A percentile compares a stretch with the other conserved stretches of the same genome.
phyloP scores from a whole-genome alignment of 2,113 vertebrate genomes.

The Romanogobio albipinnatus region DNA sequence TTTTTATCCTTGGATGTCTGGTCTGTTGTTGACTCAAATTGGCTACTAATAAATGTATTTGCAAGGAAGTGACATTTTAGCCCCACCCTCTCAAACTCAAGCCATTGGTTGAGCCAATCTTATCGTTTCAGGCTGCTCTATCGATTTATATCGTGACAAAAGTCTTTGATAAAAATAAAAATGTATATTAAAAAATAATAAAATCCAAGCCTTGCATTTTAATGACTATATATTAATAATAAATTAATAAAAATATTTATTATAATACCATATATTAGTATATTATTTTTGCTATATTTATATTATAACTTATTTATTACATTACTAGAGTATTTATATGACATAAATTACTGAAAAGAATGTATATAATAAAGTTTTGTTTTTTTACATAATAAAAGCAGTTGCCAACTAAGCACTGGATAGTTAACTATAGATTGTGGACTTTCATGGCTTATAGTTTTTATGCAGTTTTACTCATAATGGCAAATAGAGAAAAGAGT shows the following conservation, averaged over 20 bases:
- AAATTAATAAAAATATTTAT: background rate
- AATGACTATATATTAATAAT: background rate
- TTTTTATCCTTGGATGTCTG: background rate
- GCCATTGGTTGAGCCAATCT: background rate
- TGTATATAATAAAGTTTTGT: no score
- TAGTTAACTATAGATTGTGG: background rate
- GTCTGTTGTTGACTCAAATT: background rate
- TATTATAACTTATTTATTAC: background rate
- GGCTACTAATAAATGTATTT: background rate
- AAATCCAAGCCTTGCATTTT: background rate
- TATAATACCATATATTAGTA: no score
- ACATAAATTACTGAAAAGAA: no score
- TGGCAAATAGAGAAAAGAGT: background rate
- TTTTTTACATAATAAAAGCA: background rate
- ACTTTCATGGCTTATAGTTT: no score
- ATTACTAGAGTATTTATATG: background rate
- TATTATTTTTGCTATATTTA: no score
- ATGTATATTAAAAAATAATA: background rate
- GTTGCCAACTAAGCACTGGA: background rate
- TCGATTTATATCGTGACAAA: background rate
- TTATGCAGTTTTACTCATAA: background rate
- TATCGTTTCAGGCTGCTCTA: background rate
- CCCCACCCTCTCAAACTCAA: background rate
- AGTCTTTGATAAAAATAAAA: background rate
- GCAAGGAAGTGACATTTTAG: background rate